Evolutionary conservation across 2,797 vertebrate species (phyloP).

Genomic region (Onychomys arenicola): DNA sequence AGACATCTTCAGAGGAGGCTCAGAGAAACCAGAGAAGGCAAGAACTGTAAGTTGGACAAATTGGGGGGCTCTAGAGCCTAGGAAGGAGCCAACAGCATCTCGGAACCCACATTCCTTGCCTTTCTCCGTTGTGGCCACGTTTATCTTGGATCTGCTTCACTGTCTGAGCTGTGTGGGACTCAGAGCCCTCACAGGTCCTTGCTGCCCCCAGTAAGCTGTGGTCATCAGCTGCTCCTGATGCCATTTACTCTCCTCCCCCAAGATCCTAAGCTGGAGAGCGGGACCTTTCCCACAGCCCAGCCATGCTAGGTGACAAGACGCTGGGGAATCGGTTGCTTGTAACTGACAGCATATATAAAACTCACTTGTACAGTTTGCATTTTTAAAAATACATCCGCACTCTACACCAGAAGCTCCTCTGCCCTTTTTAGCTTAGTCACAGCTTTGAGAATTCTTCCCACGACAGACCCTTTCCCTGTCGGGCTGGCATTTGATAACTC

Average conservation of each 20-base stretch:
- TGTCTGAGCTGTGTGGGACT: neutral
- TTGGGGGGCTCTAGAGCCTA: neutral
- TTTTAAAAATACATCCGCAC: slow-evolving; percentile 44
- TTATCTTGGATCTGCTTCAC: neutral
- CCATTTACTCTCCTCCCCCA: neutral
- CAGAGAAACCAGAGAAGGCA: neutral
- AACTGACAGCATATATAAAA: neutral
- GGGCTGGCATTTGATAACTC: slow-evolving; percentile 57
- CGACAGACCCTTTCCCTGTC: neutral
- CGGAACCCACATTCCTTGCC: neutral
- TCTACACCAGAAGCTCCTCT: slow-evolving; percentile 55
- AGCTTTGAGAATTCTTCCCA: slow-evolving; percentile 58
- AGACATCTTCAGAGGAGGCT: neutral
- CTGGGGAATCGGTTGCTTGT: neutral
- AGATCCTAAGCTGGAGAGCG: neutral
- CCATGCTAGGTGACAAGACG: neutral
- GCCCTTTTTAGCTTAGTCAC: slow-evolving; percentile 62
- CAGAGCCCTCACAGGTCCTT: neutral
- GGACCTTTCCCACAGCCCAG: neutral
- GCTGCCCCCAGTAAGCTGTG: neutral
- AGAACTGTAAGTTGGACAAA: neutral
- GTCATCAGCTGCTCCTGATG: fast-evolving
- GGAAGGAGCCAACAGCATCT: neutral
- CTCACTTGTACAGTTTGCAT: neutral
- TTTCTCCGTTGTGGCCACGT: neutral